These are phyloP conservation scores for Brachyopa scutellaris DNA, from an alignment of 2,888 invertebrate species.

Conservation along the genomic window DNA sequence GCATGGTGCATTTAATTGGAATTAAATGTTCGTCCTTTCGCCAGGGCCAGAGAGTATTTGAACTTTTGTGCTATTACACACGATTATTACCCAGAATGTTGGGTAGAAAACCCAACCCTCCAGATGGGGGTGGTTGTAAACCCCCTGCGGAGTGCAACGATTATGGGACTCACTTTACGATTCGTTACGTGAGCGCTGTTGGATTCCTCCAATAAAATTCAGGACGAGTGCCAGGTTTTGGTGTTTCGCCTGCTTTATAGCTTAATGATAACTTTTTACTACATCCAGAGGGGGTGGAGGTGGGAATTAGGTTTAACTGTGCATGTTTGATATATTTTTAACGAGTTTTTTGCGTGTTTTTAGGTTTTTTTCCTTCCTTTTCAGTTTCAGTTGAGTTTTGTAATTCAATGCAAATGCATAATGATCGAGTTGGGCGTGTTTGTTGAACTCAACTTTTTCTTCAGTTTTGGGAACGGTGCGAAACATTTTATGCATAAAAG, in stretches of 20 bases:
- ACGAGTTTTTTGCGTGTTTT: constrained; percentile 45
- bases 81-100: constrained; percentile 43
- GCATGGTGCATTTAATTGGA: constrained; percentile 65
- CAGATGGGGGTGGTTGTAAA: constrained; percentile 30
- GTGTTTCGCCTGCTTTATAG: constrained; percentile 31
- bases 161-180: constrained; percentile 28
- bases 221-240: neutral
- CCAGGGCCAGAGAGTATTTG: constrained; percentile 36
- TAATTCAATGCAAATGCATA: too few relatives aligned
- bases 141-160: constrained; percentile 27
- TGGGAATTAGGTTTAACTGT: constrained; percentile 8
- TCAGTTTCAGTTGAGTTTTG: too few relatives aligned
- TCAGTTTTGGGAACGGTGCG: too few relatives aligned
- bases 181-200: constrained; percentile 14
- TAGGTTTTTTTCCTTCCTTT: neutral
- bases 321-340: constrained; percentile 35
- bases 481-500: too few relatives aligned
- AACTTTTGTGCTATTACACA: constrained; percentile 63
- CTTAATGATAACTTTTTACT: constrained; percentile 49
- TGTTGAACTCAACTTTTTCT: too few relatives aligned
- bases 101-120: neutral
- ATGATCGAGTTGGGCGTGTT: too few relatives aligned
- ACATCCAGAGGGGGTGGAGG: too few relatives aligned
- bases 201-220: constrained; percentile 13
- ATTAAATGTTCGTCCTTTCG: constrained; percentile 52